Evolutionary conservation across 2,113 vertebrate species (phyloP).

Genomic region (Fulica atra): DNA sequence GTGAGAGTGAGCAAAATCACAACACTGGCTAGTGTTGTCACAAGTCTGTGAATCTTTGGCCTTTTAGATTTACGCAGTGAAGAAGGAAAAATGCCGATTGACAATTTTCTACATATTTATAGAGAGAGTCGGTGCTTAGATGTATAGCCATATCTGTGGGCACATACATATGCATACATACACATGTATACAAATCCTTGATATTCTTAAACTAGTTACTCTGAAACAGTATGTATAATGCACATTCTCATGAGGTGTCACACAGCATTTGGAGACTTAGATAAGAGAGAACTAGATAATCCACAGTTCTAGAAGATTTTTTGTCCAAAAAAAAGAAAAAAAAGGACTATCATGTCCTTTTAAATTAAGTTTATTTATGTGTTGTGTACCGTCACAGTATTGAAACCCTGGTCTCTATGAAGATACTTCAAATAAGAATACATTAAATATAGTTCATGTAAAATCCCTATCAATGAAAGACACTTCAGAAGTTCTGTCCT

Average conservation of each 20-base stretch:
- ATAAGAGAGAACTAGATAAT: neutral
- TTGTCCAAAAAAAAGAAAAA: neutral
- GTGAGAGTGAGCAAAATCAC: no score
- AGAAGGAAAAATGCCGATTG: neutral
- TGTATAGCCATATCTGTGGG: neutral
- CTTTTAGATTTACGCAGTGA: neutral
- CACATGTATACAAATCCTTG: neutral
- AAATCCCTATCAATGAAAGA: neutral
- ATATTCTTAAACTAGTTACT: neutral
- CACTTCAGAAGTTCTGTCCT: neutral
- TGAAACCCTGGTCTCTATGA: neutral
- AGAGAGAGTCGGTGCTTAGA: neutral
- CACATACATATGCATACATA: neutral
- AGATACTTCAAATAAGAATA: neutral
- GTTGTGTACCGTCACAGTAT: neutral
- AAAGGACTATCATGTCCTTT: neutral
- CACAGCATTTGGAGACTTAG: neutral
- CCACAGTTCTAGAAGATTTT: neutral
- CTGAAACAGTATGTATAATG: neutral
- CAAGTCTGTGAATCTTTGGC: neutral
- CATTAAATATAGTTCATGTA: neutral
- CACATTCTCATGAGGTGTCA: neutral
- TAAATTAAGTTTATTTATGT: neutral
- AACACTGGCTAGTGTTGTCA: neutral
- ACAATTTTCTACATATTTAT: neutral